These are phyloP conservation scores for Meloidogyne exigua DNA, from an alignment of 1,140 invertebrate species.

Conservation along the genomic window DNA sequence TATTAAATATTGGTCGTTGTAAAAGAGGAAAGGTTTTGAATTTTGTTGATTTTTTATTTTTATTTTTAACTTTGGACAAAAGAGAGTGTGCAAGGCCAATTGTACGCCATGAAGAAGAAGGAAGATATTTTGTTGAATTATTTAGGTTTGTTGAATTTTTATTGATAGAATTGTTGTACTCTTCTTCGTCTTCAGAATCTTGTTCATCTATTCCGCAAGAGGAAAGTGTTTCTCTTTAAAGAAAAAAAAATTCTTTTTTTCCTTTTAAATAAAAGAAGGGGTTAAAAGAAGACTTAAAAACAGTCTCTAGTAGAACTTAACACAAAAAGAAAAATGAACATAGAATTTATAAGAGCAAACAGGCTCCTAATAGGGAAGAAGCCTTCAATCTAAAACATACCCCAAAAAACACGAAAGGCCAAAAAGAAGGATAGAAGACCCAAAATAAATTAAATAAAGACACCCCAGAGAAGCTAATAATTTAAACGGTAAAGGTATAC, in stretches of 20 bases:
- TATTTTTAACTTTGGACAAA: background rate
- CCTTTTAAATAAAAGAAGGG: too few relatives aligned
- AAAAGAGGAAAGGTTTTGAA: background rate
- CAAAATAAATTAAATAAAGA: too few relatives aligned
- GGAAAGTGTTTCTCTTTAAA: background rate
- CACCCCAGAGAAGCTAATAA: too few relatives aligned
- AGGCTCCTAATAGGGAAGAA: too few relatives aligned
- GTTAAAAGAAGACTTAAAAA: too few relatives aligned
- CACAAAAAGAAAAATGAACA: too few relatives aligned
- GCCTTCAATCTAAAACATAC: too few relatives aligned
- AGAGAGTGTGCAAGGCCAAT: background rate
- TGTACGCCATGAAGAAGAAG: background rate
- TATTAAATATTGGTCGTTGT: constrained; percentile 5
- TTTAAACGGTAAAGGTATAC: too few relatives aligned
- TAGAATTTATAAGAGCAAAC: too few relatives aligned
- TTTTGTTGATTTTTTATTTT: background rate
- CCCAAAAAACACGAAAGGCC: too few relatives aligned
- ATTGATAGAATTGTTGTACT: background rate
- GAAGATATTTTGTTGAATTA: background rate
- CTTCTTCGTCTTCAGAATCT: background rate
- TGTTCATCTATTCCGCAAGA: background rate
- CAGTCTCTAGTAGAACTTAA: too few relatives aligned
- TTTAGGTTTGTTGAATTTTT: background rate
- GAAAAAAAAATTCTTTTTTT: background rate
- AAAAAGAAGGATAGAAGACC: too few relatives aligned